Base-by-base conservation (phyloP, 2,888 invertebrate species). In the Gisinianus flammeolus region DNA sequence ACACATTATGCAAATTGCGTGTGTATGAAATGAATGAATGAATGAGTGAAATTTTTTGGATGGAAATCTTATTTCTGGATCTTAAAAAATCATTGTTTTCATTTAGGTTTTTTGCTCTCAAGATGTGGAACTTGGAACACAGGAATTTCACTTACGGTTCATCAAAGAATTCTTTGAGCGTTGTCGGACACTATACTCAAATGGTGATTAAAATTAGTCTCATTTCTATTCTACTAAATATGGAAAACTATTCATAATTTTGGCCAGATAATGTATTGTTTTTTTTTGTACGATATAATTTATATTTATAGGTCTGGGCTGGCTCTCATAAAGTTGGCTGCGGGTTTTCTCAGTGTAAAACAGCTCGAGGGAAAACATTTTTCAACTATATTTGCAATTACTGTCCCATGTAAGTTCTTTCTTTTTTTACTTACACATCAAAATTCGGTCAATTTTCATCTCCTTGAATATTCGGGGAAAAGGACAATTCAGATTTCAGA, bases 381-480 rank as follows among this genome's bases (percentile, higher is more conserved):
- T 94, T 91, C 87, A 93, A 92, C 87, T 94, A 94, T 86, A 92
- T 94, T 33, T 94, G 94, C 87, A 93, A 94, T 88, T 94, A 94
- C 86, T 94, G 94, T 85, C 94, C 94, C 26, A 91, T 91, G 94
- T 93, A 89, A 91, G 91, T 89, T 79, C 22, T 54, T 12, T 26
- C 19, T 56, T 56, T 54, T 28, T 16, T 75, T 52, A 16, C 33
- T 26, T 52, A 26, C n/a, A n/a, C n/a, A 52, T 68, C 22, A 8
- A 62, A 31, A 6, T 24, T 44, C 52, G 52, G 8, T 44, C 52
- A 44, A 44, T 44, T 44, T 44, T 44, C 8, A 44, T 10, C 52
- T 44, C 52, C 16, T 10, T 44, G 16, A 44, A 12, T 44, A n/a
- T n/a, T n/a, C n/a, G n/a, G n/a, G n/a, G n/a, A n/a, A n/a, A n/a